A percentile compares a stretch with the other conserved stretches of the same genome.
Conservation (phyloP, 2,888 invertebrate species). For the Muschampia plurimacula region DNA sequence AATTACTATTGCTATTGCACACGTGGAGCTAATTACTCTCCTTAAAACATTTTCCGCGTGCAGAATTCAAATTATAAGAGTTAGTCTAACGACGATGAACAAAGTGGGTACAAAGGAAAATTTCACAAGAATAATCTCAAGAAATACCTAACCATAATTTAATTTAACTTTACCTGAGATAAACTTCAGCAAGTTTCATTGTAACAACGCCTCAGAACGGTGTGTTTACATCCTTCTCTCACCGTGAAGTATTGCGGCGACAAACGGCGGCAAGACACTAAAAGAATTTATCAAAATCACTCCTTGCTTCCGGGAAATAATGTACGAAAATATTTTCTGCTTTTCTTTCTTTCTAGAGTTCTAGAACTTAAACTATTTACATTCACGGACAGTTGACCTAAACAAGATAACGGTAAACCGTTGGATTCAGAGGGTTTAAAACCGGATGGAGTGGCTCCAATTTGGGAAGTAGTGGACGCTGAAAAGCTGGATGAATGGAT, state of each 20-base stretch:
- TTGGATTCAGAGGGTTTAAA: no score
- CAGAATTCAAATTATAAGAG: neutral
- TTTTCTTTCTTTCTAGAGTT: neutral
- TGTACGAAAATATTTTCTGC: no score
- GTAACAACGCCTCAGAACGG: conserved; percentile 1
- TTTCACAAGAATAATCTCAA: conserved; percentile 2
- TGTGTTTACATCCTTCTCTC: conserved; percentile 5
- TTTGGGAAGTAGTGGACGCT: no score
- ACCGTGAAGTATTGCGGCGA: neutral
- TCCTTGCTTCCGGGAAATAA: neutral
- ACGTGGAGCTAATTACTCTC: neutral
- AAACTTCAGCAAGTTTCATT: neutral
- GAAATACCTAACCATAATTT: conserved; percentile 1
- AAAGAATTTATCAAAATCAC: neutral
- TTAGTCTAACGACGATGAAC: neutral
- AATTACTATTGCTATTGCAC: no score
- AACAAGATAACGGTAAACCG: no score
- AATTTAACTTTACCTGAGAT: conserved; percentile 16
- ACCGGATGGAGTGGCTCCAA: no score
- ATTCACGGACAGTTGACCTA: no score
- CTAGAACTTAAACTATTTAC: neutral
- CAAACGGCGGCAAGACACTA: neutral
- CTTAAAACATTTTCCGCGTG: neutral
- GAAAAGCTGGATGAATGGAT: no score
- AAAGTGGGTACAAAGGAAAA: conserved; percentile 11